A percentile compares a stretch with the other conserved stretches of the same genome.
Evolutionary conservation across 2,888 invertebrate genomes (phyloP).

Genomic region (Acrocyrtus sp.): DNA sequence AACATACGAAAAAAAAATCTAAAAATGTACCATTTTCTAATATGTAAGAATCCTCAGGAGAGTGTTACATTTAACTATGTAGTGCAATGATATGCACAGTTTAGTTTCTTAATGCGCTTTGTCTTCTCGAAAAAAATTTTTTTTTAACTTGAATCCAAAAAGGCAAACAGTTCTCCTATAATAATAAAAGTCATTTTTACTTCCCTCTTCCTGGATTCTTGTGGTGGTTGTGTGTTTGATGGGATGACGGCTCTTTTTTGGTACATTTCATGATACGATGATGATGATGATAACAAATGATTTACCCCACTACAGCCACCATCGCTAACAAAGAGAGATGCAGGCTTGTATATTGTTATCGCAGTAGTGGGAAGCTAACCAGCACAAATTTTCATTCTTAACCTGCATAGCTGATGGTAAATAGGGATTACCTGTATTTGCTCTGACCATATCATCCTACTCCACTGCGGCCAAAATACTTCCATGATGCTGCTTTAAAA

Average conservation of each 20-base stretch:
- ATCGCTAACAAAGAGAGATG: background rate
- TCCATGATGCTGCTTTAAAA: too few species aligned
- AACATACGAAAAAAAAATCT: too few species aligned
- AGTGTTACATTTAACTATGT: background rate
- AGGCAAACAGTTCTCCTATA: slow-evolving; percentile 13
- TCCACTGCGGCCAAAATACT: too few species aligned
- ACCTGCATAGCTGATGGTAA: background rate
- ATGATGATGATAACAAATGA: too few species aligned
- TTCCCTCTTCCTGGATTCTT: slow-evolving; percentile 56
- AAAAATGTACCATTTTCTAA: too few species aligned
- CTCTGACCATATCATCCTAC: too few species aligned
- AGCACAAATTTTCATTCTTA: background rate
- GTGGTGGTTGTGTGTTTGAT: slow-evolving; percentile 42
- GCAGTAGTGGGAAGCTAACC: background rate
- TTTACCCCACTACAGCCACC: too few species aligned
- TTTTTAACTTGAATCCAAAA: slow-evolving; percentile 32
- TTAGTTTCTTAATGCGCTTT: slow-evolving; percentile 28
- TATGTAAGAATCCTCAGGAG: background rate
- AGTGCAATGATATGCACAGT: slow-evolving; percentile 25
- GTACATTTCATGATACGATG: background rate
- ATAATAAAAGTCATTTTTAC: slow-evolving; percentile 43
- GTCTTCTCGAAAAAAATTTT: slow-evolving; percentile 22
- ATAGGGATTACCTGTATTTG: background rate
- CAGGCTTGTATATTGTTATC: background rate
- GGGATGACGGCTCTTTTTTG: background rate